Evolutionary conservation across 2,797 vertebrate genomes (phyloP).

Genomic region (Forpus xanthops): DNA sequence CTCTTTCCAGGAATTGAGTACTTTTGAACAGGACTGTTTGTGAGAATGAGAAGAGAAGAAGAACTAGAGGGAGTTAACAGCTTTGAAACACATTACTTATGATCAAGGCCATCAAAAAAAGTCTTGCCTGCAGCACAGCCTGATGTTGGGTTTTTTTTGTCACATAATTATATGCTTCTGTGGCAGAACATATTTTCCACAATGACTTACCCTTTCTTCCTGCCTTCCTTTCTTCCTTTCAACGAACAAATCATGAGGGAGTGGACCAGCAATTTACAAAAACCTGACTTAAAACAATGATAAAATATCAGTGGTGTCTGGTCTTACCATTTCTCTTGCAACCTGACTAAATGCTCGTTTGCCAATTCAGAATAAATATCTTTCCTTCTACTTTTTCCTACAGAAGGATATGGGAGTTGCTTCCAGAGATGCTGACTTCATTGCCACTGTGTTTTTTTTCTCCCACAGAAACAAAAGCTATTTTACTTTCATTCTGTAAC

Average conservation of each 20-base stretch:
- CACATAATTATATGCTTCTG: conserved; percentile 14
- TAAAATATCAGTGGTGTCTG: not conserved
- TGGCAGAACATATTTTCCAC: conserved; percentile 7
- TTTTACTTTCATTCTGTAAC: not conserved
- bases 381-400: not conserved
- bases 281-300: not conserved
- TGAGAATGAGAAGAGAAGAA: not conserved
- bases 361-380: not conserved
- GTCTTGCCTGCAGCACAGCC: conserved; percentile 18
- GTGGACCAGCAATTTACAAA: conserved; percentile 20
- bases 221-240: conserved; percentile 15
- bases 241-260: not conserved
- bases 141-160: not conserved
- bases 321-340: not conserved
- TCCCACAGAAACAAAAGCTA: not conserved
- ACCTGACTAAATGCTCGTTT: not conserved
- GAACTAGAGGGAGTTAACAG: not conserved
- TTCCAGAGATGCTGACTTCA: not conserved
- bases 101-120: conserved; percentile 41
- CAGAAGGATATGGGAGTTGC: not conserved
- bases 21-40: not conserved
- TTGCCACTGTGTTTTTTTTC: not conserved
- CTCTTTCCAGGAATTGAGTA: not conserved
- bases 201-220: conserved; percentile 9
- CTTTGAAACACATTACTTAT: conserved; percentile 43